Conservation (phyloP, 1,140 invertebrate genomes). For the Fopius arisanus region DNA sequence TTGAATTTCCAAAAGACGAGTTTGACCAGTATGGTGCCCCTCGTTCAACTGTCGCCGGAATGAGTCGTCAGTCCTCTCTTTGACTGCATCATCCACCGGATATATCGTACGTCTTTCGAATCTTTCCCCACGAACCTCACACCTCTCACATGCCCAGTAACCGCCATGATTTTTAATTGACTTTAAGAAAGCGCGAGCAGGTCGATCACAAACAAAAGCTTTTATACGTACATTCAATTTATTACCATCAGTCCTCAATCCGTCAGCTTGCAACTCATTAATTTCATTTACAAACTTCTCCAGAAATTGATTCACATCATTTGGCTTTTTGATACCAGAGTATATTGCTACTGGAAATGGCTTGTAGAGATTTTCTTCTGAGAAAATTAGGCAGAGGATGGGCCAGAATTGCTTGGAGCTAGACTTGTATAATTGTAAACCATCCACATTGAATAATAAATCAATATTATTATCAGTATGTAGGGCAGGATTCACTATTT, state of each 20-base stretch:
- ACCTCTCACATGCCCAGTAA: too few species aligned
- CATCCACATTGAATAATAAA: slow-evolving; percentile 20
- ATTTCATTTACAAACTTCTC: slow-evolving; percentile 20
- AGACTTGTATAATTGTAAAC: slow-evolving; percentile 31
- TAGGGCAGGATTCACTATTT: not conserved
- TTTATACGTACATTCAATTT: slow-evolving; percentile 5
- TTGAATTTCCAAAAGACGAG: slow-evolving; percentile 28
- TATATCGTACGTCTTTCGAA: slow-evolving; percentile 23
- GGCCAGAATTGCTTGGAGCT: slow-evolving; percentile 25
- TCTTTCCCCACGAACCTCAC: slow-evolving; percentile 8
- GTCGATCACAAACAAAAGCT: too few species aligned
- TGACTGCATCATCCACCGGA: slow-evolving; percentile 27
- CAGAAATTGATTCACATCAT: not conserved
- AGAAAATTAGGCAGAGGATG: slow-evolving; percentile 24
- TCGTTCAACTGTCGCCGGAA: not conserved
- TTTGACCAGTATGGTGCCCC: slow-evolving; percentile 30
- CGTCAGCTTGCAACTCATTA: not conserved
- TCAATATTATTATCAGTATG: not conserved
- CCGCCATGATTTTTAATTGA: too few species aligned
- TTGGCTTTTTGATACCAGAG: slow-evolving; percentile 24
- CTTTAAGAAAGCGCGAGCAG: too few species aligned
- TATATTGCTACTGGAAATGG: slow-evolving; percentile 25
- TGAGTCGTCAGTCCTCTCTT: not conserved
- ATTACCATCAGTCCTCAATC: not conserved
- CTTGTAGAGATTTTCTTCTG: not conserved